Evolutionary conservation across 2,888 invertebrate species (phyloP).

Genomic region (Scelioninae gen. 1): DNA sequence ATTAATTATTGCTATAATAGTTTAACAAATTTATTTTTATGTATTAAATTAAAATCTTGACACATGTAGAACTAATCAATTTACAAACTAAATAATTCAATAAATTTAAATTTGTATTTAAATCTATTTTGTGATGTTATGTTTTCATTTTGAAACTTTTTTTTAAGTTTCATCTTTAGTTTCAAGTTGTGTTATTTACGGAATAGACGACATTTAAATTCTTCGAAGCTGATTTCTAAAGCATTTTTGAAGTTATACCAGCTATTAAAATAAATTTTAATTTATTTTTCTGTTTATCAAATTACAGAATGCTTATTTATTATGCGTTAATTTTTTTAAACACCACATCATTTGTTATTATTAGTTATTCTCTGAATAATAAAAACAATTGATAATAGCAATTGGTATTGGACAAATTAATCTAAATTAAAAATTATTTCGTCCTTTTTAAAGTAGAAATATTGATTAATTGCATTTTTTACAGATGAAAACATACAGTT

Average conservation of each 20-base stretch:
- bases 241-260: neutral
- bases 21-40: too few species aligned
- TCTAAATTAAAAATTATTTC: neutral
- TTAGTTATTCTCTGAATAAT: neutral
- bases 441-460: neutral
- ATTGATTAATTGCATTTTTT: conserved; percentile 19
- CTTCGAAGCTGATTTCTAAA: too few species aligned
- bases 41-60: too few species aligned
- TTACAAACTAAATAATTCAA: too few species aligned
- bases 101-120: too few species aligned
- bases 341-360: neutral
- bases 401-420: neutral
- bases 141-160: too few species aligned
- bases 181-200: neutral
- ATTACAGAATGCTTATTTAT: neutral
- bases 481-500: neutral
- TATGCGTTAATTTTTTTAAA: neutral
- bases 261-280: neutral
- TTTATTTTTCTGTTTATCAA: neutral
- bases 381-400: neutral
- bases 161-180: too few species aligned
- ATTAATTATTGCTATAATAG: too few species aligned
- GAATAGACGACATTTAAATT: too few species aligned
- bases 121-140: too few species aligned
- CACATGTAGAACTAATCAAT: too few species aligned